Conservation (phyloP, 2,888 invertebrate species). For the Hesperia comma region DNA sequence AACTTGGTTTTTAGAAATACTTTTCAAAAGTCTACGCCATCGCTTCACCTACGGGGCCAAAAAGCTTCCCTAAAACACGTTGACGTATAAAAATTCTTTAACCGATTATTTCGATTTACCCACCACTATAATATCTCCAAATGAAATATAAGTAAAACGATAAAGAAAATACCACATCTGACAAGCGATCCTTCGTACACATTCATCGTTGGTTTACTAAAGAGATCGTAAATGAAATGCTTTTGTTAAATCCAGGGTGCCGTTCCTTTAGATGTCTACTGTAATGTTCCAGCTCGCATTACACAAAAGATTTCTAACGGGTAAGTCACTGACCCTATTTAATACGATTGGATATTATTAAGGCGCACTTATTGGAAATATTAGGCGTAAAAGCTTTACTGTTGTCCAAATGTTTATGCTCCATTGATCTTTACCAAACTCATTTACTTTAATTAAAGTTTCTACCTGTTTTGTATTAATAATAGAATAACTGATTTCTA, state of each 20-base stretch:
- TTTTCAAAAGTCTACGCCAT: no score
- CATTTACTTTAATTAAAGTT: background rate
- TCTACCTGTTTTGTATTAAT: no score
- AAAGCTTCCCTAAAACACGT: no score
- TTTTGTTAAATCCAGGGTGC: slow-evolving; percentile 23
- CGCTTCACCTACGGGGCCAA: no score
- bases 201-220: slow-evolving; percentile 17
- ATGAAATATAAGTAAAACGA: no score
- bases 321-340: slow-evolving; percentile 24
- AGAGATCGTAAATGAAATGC: slow-evolving; percentile 28
- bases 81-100: no score
- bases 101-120: no score
- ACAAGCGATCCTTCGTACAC: background rate
- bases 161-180: slow-evolving; percentile 6
- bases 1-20: no score
- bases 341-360: slow-evolving; percentile 12
- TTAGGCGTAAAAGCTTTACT: background rate
- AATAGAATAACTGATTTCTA: no score
- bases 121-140: no score
- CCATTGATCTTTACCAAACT: background rate
- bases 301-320: slow-evolving; percentile 27
- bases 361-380: background rate
- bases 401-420: background rate
- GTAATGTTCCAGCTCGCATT: slow-evolving; percentile 17
- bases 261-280: slow-evolving; percentile 15